Evolutionary conservation across 2,113 vertebrate genomes (phyloP).

Genomic region (Brachyistius frenatus): DNA sequence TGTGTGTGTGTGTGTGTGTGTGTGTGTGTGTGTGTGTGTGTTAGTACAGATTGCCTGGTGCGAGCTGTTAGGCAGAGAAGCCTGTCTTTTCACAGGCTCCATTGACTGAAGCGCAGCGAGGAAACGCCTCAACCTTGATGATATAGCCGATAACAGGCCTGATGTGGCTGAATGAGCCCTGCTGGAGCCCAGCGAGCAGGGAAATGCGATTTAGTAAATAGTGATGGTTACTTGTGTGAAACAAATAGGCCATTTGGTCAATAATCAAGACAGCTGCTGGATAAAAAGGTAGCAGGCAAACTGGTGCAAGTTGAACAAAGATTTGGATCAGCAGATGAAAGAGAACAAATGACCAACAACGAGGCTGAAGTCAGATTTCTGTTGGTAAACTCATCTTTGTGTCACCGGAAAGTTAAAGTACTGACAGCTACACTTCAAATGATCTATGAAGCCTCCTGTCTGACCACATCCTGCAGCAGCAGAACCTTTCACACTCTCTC

Average conservation of each 20-base stretch:
- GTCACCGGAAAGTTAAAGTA: too few species aligned
- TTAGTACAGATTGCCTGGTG: conserved; percentile 56
- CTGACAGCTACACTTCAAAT: too few species aligned
- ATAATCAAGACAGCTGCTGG: conserved; percentile 48
- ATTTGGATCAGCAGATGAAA: conserved; percentile 19
- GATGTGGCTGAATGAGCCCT: conserved; percentile 63
- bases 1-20: conserved; percentile 31
- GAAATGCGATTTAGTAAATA: conserved; percentile 66
- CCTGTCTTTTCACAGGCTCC: conserved; percentile 67
- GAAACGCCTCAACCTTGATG: conserved; percentile 58
- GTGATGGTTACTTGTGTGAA: conserved; percentile 59
- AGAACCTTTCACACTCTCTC: too few species aligned
- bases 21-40: conserved; percentile 37
- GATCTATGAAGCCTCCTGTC: too few species aligned
- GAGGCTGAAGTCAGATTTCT: too few species aligned
- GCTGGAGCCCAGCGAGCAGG: conserved; percentile 38
- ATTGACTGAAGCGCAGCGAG: conserved; percentile 66
- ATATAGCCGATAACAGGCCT: conserved; percentile 63
- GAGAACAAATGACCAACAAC: not conserved
- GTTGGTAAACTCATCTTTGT: too few species aligned
- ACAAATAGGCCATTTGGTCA: conserved; percentile 60
- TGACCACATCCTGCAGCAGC: too few species aligned
- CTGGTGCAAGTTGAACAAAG: conserved; percentile 1
- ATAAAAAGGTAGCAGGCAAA: conserved; percentile 24
- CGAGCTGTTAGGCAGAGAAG: conserved; percentile 60